Evolutionary conservation across 2,113 vertebrate species (phyloP).

Genomic region (Colius striatus): DNA sequence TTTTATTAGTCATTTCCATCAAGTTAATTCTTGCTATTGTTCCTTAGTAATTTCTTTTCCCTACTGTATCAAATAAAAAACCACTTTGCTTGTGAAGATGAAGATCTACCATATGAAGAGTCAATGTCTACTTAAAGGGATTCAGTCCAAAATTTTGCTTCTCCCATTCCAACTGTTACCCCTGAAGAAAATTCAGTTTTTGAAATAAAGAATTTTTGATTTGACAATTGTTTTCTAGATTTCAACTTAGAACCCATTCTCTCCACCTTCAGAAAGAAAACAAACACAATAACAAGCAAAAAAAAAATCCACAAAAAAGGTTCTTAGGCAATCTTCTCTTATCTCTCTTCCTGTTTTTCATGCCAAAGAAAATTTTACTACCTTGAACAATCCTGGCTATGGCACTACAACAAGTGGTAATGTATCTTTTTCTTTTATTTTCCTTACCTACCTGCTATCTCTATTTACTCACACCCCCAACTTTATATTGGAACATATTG

Average conservation of each 20-base stretch:
- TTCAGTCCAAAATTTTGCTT: background rate
- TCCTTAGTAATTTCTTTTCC: background rate
- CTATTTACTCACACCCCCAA: background rate
- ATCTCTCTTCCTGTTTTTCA: background rate
- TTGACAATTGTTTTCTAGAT: background rate
- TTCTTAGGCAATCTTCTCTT: background rate
- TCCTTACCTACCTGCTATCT: background rate
- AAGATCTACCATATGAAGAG: background rate
- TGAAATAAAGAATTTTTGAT: background rate
- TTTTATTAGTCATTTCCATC: background rate
- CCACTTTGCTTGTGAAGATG: background rate
- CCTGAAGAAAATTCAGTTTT: background rate
- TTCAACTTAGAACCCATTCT: background rate
- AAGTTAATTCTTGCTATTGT: background rate
- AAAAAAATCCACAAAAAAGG: fast-evolving
- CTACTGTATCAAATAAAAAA: background rate
- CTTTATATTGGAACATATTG: background rate
- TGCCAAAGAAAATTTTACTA: background rate
- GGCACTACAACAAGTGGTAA: background rate
- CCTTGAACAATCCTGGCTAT: background rate
- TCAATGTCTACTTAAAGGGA: background rate
- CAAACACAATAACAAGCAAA: background rate
- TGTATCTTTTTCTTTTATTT: background rate
- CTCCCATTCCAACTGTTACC: background rate
- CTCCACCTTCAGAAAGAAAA: background rate